These are phyloP conservation scores for Pyralis farinalis DNA, from an alignment of 2,888 invertebrate species.

Conservation along the genomic window DNA sequence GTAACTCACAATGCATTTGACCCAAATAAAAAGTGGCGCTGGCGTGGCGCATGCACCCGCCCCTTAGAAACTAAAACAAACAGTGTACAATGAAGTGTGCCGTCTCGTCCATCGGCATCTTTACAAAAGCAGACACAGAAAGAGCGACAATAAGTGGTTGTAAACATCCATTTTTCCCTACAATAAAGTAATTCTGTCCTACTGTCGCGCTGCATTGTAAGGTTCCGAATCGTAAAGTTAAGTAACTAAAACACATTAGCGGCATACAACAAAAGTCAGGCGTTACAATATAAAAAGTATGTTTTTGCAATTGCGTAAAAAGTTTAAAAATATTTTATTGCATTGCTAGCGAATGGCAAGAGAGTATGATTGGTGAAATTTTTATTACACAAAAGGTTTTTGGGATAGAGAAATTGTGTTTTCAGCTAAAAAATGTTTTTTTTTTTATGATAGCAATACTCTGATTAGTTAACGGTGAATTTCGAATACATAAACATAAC, in stretches of 20 bases:
- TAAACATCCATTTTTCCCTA: slow-evolving; percentile 64
- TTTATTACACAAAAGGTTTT: slow-evolving; percentile 41
- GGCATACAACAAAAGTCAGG: slow-evolving; percentile 38
- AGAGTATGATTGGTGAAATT: slow-evolving; percentile 37
- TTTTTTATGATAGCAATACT: neutral
- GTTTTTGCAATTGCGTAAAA: slow-evolving; percentile 58
- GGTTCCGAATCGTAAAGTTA: slow-evolving; percentile 66
- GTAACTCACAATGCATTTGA: slow-evolving; percentile 24
- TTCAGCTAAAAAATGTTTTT: slow-evolving; percentile 1
- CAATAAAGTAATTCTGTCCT: slow-evolving; percentile 72
- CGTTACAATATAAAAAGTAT: slow-evolving; percentile 5
- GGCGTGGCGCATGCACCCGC: slow-evolving; percentile 37
- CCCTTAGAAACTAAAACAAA: slow-evolving; percentile 25
- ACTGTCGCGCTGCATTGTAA: slow-evolving; percentile 65
- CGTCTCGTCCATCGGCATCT: slow-evolving; percentile 29
- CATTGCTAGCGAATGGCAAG: slow-evolving; percentile 15
- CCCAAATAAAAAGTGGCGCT: slow-evolving; percentile 37
- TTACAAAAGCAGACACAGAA: slow-evolving; percentile 31
- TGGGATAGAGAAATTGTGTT: slow-evolving; percentile 36
- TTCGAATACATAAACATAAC: too few relatives aligned
- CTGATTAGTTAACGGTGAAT: too few relatives aligned
- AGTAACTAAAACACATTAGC: slow-evolving; percentile 57
- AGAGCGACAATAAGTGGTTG: slow-evolving; percentile 42
- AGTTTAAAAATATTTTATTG: slow-evolving; percentile 22
- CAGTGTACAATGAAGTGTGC: slow-evolving; percentile 27